These are phyloP conservation scores for Apodemia zela DNA, from an alignment of 2,888 invertebrate species.

Conservation along the genomic window DNA sequence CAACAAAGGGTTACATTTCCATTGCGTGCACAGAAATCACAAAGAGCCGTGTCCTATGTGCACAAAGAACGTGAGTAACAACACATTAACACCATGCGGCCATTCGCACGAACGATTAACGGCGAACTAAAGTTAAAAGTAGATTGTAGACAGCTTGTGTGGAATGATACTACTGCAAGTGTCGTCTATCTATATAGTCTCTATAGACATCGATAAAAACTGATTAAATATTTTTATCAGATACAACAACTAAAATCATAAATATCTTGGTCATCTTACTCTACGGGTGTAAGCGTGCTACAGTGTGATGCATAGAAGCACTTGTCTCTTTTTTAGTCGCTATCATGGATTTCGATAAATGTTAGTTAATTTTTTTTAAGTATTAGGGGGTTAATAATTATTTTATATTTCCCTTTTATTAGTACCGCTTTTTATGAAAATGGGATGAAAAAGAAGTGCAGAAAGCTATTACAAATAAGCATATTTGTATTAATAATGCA, in stretches of 20 bases:
- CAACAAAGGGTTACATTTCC: constrained; percentile 43
- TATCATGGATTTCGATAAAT: neutral
- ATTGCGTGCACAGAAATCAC: constrained; percentile 50
- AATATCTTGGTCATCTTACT: neutral
- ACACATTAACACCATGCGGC: constrained; percentile 36
- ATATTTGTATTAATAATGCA: too few species aligned
- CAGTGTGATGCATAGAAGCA: neutral
- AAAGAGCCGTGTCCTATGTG: constrained; percentile 56
- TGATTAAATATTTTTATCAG: neutral
- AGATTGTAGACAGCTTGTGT: constrained; percentile 31
- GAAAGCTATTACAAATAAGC: too few species aligned
- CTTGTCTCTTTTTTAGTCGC: neutral
- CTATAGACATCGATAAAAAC: constrained; percentile 1
- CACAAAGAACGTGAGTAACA: constrained; percentile 52
- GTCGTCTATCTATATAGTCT: neutral
- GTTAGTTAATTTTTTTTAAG: too few species aligned
- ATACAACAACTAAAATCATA: neutral
- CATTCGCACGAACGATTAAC: constrained; percentile 40
- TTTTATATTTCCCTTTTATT: too few species aligned
- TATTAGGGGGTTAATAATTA: too few species aligned
- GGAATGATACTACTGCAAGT: neutral
- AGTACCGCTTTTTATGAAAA: too few species aligned
- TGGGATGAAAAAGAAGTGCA: too few species aligned
- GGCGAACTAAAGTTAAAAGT: constrained; percentile 32
- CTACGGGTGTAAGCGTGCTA: neutral